A percentile compares a stretch with the other conserved stretches of the same genome.
phyloP scores from a whole-genome alignment of 1,140 invertebrate species.

The Lasioglossum albipes region DNA sequence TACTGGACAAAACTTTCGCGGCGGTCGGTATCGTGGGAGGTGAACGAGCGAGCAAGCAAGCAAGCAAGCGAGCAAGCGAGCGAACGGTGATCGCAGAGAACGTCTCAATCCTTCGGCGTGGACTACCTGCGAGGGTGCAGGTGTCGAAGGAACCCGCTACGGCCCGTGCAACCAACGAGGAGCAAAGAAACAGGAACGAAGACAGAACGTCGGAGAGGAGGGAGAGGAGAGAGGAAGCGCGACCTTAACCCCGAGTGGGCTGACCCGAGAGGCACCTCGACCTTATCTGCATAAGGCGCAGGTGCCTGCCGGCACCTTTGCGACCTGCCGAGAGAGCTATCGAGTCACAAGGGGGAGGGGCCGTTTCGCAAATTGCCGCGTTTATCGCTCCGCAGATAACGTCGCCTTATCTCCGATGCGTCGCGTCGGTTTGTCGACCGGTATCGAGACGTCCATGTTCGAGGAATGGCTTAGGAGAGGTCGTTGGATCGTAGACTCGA shows the following conservation, averaged over 20 bases:
- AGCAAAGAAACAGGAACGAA: slow-evolving; percentile 9
- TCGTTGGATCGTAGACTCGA: too few relatives aligned
- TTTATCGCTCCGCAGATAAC: slow-evolving; percentile 11
- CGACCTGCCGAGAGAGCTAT: slow-evolving; percentile 54
- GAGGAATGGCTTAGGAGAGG: too few relatives aligned
- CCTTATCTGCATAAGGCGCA: slow-evolving; percentile 73
- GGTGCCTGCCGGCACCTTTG: slow-evolving; percentile 71
- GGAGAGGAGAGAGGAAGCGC: slow-evolving; percentile 33
- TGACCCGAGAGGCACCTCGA: slow-evolving; percentile 65
- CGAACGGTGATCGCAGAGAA: slow-evolving; percentile 53
- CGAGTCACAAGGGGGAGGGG: slow-evolving; percentile 20
- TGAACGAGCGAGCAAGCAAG: slow-evolving; percentile 54
- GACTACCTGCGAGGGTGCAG: slow-evolving; percentile 67
- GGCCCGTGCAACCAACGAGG: slow-evolving; percentile 5
- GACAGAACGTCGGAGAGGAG: neutral
- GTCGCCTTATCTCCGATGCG: neutral
- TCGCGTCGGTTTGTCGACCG: neutral
- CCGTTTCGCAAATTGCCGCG: slow-evolving; percentile 49
- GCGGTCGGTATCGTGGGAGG: slow-evolving; percentile 62
- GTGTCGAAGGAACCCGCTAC: slow-evolving; percentile 54
- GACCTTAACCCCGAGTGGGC: slow-evolving; percentile 67
- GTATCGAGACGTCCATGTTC: neutral
- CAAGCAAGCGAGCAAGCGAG: slow-evolving; percentile 17
- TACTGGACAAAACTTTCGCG: slow-evolving; percentile 55
- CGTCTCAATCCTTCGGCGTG: slow-evolving; percentile 65